Base-by-base conservation (phyloP, 2,797 vertebrate species). In the Erithacus rubecula region DNA sequence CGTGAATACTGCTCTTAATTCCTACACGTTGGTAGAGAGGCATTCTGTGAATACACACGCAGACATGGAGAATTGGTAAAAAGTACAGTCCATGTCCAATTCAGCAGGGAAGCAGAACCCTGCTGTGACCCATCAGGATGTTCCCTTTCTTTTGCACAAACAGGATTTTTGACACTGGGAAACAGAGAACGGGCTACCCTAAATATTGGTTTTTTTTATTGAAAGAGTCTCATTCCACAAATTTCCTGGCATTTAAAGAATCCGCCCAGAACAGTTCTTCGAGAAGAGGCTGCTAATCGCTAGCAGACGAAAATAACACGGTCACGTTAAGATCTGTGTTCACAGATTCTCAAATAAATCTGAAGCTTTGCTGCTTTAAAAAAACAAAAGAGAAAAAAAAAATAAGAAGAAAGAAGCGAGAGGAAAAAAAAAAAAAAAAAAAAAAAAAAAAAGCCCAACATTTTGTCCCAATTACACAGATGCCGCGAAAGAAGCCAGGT, bases 381-480 rank as follows among this genome's bases (percentile, higher is more conserved):
- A 80, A 30, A 10, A 12, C 10, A 41, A 2, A 36, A 2, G 4
- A 4, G 18, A 47, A 46, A 22, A 36, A 10, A 36, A 15, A 3
- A 22, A 44, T 1, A 16, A 12, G 6, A 15, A 4, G 9, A 29
- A 37, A 22, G 5, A 30, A 29, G 46, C 3, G 7, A 19, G 6
- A 3, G 15, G 16, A 5, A 6, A 15, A 39, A 39, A 39, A 39
- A n/a, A n/a, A n/a, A n/a, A 12, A 44, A 44, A 21, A 20, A 15
- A 17, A 15, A 15, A 49, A 17, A 13, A 11, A 44, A 8, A 14
- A 9, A 10, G 75, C n/a, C 51, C n/a, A 89, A 51, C 77, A 86
- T 91, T 96, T 92, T 69, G 95, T 80, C 80, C 59, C 86, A 74
- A 49, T 83, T 52, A 92, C 70, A 84, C 15, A 63, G 87, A 95